Evolutionary conservation across 2,888 invertebrate genomes (phyloP).

Genomic region (Macrostomum cliftonense): DNA sequence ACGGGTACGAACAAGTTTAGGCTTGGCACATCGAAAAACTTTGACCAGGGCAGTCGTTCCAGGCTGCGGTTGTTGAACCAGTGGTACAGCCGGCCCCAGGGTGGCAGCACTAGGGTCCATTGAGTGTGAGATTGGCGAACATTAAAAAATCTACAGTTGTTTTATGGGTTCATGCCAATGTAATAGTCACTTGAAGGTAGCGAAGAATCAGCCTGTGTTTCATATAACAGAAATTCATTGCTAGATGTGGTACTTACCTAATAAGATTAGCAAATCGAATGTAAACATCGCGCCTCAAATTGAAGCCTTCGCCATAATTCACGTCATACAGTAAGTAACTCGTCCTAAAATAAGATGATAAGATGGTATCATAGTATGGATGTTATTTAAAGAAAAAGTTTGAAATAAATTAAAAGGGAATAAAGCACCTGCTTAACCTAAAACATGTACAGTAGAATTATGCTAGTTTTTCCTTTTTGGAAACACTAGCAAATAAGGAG

Average conservation of each 20-base stretch:
- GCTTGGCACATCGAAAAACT: conserved; percentile 64
- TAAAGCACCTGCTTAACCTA: no score
- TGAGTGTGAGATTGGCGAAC: conserved; percentile 18
- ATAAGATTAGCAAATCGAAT: conserved; percentile 71
- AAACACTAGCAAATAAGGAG: no score
- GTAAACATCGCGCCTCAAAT: conserved; percentile 81
- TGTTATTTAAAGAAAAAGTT: no score
- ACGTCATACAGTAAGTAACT: conserved; percentile 78
- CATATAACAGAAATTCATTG: no score
- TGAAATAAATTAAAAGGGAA: no score
- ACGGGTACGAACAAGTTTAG: conserved; percentile 61
- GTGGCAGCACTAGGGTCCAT: conserved; percentile 58
- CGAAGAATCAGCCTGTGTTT: conserved; percentile 7
- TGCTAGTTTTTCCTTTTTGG: no score
- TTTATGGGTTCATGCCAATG: no score
- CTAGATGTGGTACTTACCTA: no score
- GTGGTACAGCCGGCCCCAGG: conserved; percentile 74
- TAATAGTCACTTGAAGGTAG: no score
- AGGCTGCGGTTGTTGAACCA: conserved; percentile 46
- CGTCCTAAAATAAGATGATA: conserved; percentile 2
- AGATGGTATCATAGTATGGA: not conserved
- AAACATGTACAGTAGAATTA: no score
- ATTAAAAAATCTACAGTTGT: not conserved
- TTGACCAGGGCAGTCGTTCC: conserved; percentile 53
- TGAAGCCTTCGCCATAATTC: conserved; percentile 87